Evolutionary conservation across 2,888 invertebrate species (phyloP).

Genomic region (Hirtodrosophila trivittata): DNA sequence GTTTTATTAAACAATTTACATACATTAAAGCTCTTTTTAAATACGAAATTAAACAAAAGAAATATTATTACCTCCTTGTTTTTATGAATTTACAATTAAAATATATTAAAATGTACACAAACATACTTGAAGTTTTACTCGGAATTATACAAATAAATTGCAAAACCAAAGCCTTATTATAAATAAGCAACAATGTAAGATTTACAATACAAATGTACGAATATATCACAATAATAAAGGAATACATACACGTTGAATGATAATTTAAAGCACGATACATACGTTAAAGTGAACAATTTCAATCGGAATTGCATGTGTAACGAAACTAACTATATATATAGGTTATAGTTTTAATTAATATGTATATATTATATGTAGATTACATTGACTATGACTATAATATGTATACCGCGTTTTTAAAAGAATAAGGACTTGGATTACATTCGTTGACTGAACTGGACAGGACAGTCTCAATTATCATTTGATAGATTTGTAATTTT

Average conservation of each 20-base stretch:
- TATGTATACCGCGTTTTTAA: constrained; percentile 51
- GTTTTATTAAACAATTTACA: constrained; percentile 59
- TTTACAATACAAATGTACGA: constrained; percentile 66
- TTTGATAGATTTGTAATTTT: constrained; percentile 90
- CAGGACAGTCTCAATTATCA: constrained; percentile 83
- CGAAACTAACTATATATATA: background rate
- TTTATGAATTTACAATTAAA: too few species aligned
- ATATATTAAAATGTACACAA: constrained; percentile 33
- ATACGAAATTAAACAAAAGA: constrained; percentile 37
- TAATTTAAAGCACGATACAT: constrained; percentile 63
- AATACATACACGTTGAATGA: constrained; percentile 78
- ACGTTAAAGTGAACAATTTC: constrained; percentile 32
- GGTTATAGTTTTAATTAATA: background rate
- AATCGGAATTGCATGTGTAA: constrained; percentile 39
- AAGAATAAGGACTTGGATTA: constrained; percentile 52
- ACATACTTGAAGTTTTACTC: constrained; percentile 13
- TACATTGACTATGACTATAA: constrained; percentile 46
- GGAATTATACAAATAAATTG: constrained; percentile 15
- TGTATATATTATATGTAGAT: background rate
- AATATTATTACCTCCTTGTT: too few species aligned
- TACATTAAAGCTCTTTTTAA: constrained; percentile 72
- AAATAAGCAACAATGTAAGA: constrained; percentile 79
- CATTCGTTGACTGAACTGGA: constrained; percentile 18
- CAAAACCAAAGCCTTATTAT: constrained; percentile 58
- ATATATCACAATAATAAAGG: constrained; percentile 82